Conservation (phyloP, 2,113 vertebrate genomes). For the Gymnobelideus leadbeateri region DNA sequence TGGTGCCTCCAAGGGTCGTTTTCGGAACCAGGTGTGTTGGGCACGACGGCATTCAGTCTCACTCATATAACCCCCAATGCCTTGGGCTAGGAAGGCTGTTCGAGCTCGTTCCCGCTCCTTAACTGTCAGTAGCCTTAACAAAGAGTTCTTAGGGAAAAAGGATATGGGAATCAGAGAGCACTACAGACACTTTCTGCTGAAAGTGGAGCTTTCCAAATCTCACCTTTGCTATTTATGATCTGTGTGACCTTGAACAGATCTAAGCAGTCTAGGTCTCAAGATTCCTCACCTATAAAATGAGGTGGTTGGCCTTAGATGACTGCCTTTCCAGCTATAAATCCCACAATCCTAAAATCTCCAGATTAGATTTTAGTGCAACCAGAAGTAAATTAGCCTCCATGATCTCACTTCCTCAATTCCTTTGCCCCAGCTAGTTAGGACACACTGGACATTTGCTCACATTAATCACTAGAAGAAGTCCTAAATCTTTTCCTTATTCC, state of each 20-base stretch:
- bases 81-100: constrained; percentile 86
- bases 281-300: background rate
- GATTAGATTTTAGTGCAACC: background rate
- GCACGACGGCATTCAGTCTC: constrained; percentile 87
- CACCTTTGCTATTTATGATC: background rate
- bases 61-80: constrained; percentile 86
- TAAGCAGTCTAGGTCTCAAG: background rate
- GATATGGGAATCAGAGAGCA: constrained; percentile 7
- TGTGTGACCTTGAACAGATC: background rate
- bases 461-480: background rate
- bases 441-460: constrained; percentile 10
- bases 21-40: constrained; percentile 93
- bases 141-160: constrained; percentile 88
- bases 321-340: background rate
- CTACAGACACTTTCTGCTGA: constrained; percentile 32
- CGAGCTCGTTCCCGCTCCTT: constrained; percentile 92
- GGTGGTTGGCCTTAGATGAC: background rate
- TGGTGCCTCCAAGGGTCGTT: constrained; percentile 87
- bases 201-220: background rate
- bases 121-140: constrained; percentile 90
- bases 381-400: constrained; percentile 10
- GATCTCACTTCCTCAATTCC: background rate
- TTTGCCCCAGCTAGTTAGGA: constrained; percentile 5
- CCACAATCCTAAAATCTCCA: background rate
- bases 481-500: constrained; percentile 10